phyloP scores from a whole-genome alignment of 2,113 vertebrate genomes.

The Speoplatyrhinus poulsoni region DNA sequence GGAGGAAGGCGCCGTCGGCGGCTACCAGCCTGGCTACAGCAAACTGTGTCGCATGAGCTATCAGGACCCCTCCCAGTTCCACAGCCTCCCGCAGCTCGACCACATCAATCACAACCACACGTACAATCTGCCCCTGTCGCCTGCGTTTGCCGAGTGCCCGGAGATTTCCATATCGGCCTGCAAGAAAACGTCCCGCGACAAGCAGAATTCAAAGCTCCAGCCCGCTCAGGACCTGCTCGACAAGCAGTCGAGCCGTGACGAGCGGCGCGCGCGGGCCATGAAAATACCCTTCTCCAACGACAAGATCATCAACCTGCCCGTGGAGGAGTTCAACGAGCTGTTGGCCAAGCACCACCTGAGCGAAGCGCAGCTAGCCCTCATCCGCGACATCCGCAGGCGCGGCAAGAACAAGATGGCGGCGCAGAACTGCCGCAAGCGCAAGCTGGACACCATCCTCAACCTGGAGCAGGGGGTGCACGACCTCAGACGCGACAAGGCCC shows the following conservation, averaged over 20 bases:
- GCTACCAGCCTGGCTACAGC: conserved; percentile 92
- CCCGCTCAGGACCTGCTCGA: conserved; percentile 81
- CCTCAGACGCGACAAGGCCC: conserved; percentile 87
- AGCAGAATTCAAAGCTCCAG: conserved; percentile 74
- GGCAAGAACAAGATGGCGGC: conserved; percentile 99
- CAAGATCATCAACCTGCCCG: conserved; percentile 96
- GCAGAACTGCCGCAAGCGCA: conserved; percentile 97
- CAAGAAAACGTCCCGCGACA: conserved; percentile 85
- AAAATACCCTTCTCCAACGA: conserved; percentile 98
- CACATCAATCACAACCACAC: conserved; percentile 95
- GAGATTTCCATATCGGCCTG: conserved; percentile 74
- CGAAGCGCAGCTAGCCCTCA: conserved; percentile 93
- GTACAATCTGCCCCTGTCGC: conserved; percentile 88
- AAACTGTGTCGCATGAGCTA: conserved; percentile 99
- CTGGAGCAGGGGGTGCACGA: conserved; percentile 95
- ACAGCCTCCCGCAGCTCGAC: conserved; percentile 90
- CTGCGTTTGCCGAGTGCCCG: conserved; percentile 66
- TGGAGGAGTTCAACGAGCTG: conserved; percentile 98
- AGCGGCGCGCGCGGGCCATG: conserved; percentile 92
- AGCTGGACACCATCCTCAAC: conserved; percentile 96
- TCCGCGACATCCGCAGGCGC: conserved; percentile 92
- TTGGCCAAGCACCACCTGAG: conserved; percentile 95
- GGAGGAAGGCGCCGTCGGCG: conserved; percentile 91
- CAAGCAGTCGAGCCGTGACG: conserved; percentile 92
- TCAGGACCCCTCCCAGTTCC: conserved; percentile 89